Conservation (phyloP, 2,113 vertebrate genomes). For the Seriola dumerili region DNA sequence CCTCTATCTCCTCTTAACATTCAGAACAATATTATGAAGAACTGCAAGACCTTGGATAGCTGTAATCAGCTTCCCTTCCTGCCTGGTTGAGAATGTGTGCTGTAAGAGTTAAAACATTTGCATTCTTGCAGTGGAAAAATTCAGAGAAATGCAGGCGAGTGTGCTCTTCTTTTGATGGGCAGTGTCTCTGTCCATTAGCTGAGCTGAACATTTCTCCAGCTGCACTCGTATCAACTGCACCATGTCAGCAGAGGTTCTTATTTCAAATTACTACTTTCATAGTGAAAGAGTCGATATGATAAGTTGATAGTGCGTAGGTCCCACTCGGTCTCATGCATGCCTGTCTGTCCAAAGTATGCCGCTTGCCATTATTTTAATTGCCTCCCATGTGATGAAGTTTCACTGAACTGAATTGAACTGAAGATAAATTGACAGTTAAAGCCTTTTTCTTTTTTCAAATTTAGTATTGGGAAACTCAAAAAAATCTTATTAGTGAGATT, state of each 20-base stretch:
- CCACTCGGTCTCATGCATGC: neutral
- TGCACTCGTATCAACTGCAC: neutral
- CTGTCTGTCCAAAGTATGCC: constrained; percentile 21
- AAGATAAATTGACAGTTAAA: neutral
- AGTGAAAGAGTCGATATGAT: neutral
- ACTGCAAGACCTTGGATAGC: neutral
- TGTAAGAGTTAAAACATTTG: constrained; percentile 4
- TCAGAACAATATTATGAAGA: neutral
- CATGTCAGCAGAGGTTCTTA: neutral
- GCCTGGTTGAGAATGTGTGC: neutral
- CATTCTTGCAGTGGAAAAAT: neutral
- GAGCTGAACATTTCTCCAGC: constrained; percentile 14
- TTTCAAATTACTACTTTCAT: neutral
- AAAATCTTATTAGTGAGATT: constrained; percentile 12
- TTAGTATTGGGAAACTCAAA: neutral
- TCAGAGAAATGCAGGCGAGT: neutral
- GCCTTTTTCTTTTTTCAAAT: neutral
- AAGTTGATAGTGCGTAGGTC: neutral
- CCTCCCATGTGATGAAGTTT: constrained; percentile 40
- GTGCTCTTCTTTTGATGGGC: neutral
- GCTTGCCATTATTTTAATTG: constrained; percentile 53
- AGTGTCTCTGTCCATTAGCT: constrained; percentile 14
- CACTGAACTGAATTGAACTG: constrained; percentile 11
- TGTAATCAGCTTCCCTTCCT: neutral
- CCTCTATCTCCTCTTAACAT: neutral